Base-by-base conservation (phyloP, 2,888 invertebrate species). In the Norana najaformis region DNA sequence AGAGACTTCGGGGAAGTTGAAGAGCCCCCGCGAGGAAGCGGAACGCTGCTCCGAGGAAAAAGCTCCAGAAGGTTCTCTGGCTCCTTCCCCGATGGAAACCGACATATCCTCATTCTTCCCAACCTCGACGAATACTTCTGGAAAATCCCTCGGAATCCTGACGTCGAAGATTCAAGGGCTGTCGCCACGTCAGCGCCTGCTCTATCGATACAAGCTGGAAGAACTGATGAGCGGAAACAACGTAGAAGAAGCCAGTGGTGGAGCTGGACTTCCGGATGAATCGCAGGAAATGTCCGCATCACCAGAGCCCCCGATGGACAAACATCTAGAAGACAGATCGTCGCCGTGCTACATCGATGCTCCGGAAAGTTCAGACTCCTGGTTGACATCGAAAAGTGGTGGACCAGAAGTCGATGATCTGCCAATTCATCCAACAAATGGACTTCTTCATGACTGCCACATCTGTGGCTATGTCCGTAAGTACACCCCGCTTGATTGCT, bases 391-490 rank as follows among this genome's bases (percentile, higher is more conserved):
- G n/a, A 69, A 69, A n/a, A 69, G 69, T 69, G 69, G 69, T 69
- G 69, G 69, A 69, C 30, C 69, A 8, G 69, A 69, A n/a, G 13
- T 69, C n/a, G 69, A 69, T 11, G 69, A 69, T 69, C 69, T 69
- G 13, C 69, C 69, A 11, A n/a, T 69, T n/a, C 30, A 69, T n/a
- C 30, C 69, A 3, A n/a, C n/a, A n/a, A 69, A 4, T 36, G 85
- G 37, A n/a, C 85, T 85, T 35, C 35, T 85, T 16, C 35, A 37
- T 20, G 85, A 85, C 85, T 85, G 85, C 85, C 85, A 85, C 36
- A 85, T 85, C 85, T 85, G 85, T 8, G 85, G 85, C 85, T 85
- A 85, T 85, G 36, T 37, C 36, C 85, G 85, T 85, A 85, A 85
- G 85, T 85, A 69, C 14, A n/a, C 8, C 5, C 47, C 1, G 47